Evolutionary conservation across 2,113 vertebrate species (phyloP).

Genomic region (Paracanthobrama guichenoti): DNA sequence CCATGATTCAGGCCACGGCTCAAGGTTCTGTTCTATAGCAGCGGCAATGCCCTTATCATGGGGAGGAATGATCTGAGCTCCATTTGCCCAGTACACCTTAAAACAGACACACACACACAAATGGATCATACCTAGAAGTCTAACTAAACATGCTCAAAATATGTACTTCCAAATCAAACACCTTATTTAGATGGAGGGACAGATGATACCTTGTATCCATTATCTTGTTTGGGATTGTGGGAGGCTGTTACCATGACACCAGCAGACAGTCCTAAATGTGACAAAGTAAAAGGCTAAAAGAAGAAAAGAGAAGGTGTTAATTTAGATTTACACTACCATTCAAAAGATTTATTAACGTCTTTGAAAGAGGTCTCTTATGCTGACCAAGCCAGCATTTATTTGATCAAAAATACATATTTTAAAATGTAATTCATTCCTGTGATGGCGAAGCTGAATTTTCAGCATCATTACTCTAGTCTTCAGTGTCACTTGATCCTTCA

Average conservation of each 20-base stretch:
- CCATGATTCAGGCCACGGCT: conserved; percentile 93
- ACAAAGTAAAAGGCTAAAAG: conserved; percentile 89
- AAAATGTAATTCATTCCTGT: not conserved
- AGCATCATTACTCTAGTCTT: no score
- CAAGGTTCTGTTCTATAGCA: conserved; percentile 88
- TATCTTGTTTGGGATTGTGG: conserved; percentile 97
- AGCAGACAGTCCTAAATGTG: conserved; percentile 86
- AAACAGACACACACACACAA: conserved; percentile 35
- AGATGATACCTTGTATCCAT: conserved; percentile 90
- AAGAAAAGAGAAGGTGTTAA: not conserved
- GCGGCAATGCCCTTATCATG: conserved; percentile 89
- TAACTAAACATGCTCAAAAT: conserved; percentile 1
- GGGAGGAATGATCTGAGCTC: conserved; percentile 92
- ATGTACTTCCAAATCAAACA: not conserved
- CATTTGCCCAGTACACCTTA: conserved; percentile 97
- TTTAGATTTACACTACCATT: no score
- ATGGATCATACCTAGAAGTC: not conserved
- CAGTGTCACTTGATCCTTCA: no score
- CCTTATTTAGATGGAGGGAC: not conserved
- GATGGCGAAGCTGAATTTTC: not conserved
- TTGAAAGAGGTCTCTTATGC: no score
- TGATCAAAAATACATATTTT: not conserved
- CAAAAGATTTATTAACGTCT: no score
- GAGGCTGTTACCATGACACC: conserved; percentile 97
- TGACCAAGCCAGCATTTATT: no score